phyloP scores from a whole-genome alignment of 1,140 invertebrate genomes.

The Lordiphosa clarofinis region DNA sequence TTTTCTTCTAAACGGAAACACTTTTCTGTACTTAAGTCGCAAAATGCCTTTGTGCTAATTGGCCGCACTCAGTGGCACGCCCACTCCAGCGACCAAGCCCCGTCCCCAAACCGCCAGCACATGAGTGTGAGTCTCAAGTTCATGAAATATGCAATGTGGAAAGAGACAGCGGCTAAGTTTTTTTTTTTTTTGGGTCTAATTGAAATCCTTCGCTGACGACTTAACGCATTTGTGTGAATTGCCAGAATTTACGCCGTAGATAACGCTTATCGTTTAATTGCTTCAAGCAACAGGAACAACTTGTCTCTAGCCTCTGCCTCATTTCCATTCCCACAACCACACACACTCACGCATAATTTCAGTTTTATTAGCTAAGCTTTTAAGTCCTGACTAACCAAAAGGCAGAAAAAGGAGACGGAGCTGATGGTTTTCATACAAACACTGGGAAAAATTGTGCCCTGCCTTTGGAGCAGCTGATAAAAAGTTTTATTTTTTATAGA shows the following conservation, averaged over 20 bases:
- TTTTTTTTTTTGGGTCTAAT: constrained; percentile 34
- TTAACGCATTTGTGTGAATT: constrained; percentile 72
- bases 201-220: constrained; percentile 61
- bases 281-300: constrained; percentile 59
- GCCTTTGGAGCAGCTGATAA: too few relatives aligned
- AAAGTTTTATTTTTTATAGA: neutral
- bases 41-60: constrained; percentile 69
- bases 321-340: constrained; percentile 2
- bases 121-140: constrained; percentile 38
- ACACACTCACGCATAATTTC: constrained; percentile 60
- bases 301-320: constrained; percentile 9
- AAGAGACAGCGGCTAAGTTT: neutral
- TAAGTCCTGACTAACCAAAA: constrained; percentile 63
- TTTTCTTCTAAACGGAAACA: constrained; percentile 70
- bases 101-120: too few relatives aligned
- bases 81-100: constrained; percentile 6
- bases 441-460: neutral
- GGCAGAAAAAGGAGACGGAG: constrained; percentile 20
- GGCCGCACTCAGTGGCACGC: constrained; percentile 54
- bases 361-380: constrained; percentile 73
- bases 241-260: constrained; percentile 59
- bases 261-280: constrained; percentile 75
- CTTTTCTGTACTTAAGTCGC: constrained; percentile 58
- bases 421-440: constrained; percentile 6
- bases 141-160: constrained; percentile 52